Conservation (phyloP, 2,797 vertebrate species). For the Salmo trutta region DNA sequence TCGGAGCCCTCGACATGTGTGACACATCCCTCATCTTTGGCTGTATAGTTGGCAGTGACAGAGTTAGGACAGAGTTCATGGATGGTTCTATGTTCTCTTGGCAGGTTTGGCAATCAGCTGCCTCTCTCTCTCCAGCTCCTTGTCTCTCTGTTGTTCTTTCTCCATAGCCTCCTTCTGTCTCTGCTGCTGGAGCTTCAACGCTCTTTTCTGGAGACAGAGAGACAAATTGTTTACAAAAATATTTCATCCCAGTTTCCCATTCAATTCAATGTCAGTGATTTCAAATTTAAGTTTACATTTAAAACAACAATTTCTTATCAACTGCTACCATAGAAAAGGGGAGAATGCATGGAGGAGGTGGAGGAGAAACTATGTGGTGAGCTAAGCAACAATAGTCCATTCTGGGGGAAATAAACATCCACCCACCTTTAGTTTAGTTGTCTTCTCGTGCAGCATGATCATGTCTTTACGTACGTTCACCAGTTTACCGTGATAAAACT, state of each 20-base stretch:
- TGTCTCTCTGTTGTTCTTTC: slow-evolving; percentile 91
- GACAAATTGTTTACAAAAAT: background rate
- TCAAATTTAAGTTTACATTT: background rate
- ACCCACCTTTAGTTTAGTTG: slow-evolving; percentile 91
- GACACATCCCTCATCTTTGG: slow-evolving; percentile 62
- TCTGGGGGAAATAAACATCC: background rate
- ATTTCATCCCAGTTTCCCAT: background rate
- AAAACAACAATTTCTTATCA: background rate
- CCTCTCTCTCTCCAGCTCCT: slow-evolving; percentile 91
- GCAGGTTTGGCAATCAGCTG: slow-evolving; percentile 93
- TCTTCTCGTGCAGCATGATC: slow-evolving; percentile 92
- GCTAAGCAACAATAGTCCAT: background rate
- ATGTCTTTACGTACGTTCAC: slow-evolving; percentile 95
- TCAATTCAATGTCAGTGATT: background rate
- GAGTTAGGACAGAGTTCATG: slow-evolving; percentile 20
- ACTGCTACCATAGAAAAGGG: background rate
- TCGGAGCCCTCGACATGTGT: background rate
- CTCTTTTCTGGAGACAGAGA: slow-evolving; percentile 80
- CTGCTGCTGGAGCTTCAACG: slow-evolving; percentile 92
- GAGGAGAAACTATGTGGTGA: too few species aligned
- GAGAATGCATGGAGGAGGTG: too few species aligned
- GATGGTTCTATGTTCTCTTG: slow-evolving; percentile 73
- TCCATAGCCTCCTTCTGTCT: slow-evolving; percentile 91
- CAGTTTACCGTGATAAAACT: slow-evolving; percentile 90
- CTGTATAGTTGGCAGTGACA: slow-evolving; percentile 41